Base-by-base conservation (phyloP, 1,140 invertebrate genomes). In the Drosophila pallidifrons region DNA sequence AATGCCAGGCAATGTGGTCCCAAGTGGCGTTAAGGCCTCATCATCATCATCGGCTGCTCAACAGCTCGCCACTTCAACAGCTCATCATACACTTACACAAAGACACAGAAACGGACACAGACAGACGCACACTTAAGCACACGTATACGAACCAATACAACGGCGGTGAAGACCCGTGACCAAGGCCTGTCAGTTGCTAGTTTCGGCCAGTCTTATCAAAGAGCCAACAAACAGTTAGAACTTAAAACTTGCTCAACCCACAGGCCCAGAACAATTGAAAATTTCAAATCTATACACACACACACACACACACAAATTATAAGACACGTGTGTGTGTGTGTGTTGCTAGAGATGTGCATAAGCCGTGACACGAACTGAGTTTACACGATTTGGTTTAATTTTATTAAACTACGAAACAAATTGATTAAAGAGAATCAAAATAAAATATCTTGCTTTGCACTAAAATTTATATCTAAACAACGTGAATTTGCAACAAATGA, bases 201-300 rank as follows among this genome's bases (percentile, higher is more conserved):
- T 75, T 75, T 75, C 52, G 72, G 51, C 66, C 72, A 63, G 49
- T 69, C 57, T 78, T 87, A 88, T 87, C 83, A 80, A 66, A 72
- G 74, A 77, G 54, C 80, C 75, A 88, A 87, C 83, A 87, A 82
- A 75, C 67, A 80, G 68, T 80, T 80, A 80, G 61, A 87, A 87
- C 72, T 82, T 77, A 76, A 80, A 79, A 75, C 73, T 79, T 67
- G 63, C 81, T 80, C 74, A 68, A 66, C 58, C n/a, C 45, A 46
- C 41, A 81, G 54, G 13, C 51, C 41, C 46, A 16, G 60, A 28
- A 51, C 43, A 63, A 61, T 61, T 69, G 55, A 60, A 57, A 57
- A 64, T 58, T 51, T 51, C 28, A 47, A 65, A 65, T 65, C 54
- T 71, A 57, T 11, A 64, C 25, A 45, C 20, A 30, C 47, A 64